These are phyloP conservation scores for Austrofundulus limnaeus DNA, from an alignment of 2,113 vertebrate species.

Conservation along the genomic window DNA sequence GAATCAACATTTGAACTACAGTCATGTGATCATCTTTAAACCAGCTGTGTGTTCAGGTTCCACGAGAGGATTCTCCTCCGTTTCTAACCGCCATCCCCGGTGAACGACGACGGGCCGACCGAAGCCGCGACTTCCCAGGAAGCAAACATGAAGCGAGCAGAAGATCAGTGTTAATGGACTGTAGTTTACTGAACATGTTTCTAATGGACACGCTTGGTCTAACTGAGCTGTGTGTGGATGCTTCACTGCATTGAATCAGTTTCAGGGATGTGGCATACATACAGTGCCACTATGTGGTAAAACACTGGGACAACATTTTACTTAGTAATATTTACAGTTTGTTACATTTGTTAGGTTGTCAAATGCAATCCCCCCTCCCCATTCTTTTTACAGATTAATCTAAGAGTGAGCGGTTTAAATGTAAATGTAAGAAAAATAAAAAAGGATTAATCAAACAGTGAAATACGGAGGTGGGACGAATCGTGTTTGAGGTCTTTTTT, in stretches of 20 bases:
- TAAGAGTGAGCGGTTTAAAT: not conserved
- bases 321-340: too few relatives aligned
- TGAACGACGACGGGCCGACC: not conserved
- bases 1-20: constrained; percentile 44
- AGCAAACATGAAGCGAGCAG: not conserved
- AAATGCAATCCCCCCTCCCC: not conserved
- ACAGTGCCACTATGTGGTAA: constrained; percentile 65
- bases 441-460: not conserved
- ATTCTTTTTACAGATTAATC: not conserved
- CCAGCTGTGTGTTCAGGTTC: constrained; percentile 46
- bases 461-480: not conserved
- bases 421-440: too few relatives aligned
- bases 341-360: too few relatives aligned
- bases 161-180: not conserved
- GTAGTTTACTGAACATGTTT: not conserved
- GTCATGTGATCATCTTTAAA: constrained; percentile 43
- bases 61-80: constrained; percentile 39
- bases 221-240: not conserved
- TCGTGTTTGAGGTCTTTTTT: too few relatives aligned
- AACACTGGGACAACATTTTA: constrained; percentile 34
- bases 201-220: not conserved
- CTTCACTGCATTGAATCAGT: constrained; percentile 7
- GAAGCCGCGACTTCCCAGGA: not conserved
- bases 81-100: not conserved
- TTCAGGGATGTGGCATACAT: constrained; percentile 6